phyloP scores from a whole-genome alignment of 2,797 vertebrate genomes.

The Anableps anableps region DNA sequence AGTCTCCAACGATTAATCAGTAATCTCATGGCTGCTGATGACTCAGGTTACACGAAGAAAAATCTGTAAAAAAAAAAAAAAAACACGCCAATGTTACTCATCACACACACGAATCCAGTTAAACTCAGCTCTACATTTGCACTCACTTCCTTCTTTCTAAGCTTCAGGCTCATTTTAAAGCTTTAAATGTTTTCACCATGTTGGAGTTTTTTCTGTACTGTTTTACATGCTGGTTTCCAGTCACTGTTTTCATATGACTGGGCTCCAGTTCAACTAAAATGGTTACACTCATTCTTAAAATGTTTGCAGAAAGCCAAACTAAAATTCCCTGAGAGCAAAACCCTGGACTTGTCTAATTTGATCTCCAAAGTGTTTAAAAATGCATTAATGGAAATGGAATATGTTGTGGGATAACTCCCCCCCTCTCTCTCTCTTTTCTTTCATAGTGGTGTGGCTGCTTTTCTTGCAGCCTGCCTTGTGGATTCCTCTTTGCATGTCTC shows the following conservation, averaged over 20 bases:
- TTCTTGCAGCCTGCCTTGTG: background rate
- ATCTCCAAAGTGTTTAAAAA: background rate
- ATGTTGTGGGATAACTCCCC: background rate
- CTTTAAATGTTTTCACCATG: background rate
- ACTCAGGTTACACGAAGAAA: background rate
- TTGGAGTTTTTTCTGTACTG: background rate
- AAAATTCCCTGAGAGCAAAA: background rate
- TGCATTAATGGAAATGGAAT: background rate
- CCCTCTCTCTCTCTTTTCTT: background rate
- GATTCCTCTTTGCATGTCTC: background rate
- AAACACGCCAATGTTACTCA: background rate
- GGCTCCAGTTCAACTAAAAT: background rate
- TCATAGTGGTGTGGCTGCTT: background rate
- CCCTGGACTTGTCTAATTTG: background rate
- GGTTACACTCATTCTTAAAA: background rate
- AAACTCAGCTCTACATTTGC: background rate
- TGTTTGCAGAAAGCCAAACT: background rate
- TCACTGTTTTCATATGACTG: slow-evolving; percentile 3
- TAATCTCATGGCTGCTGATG: background rate
- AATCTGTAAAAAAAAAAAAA: background rate
- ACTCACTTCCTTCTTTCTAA: background rate
- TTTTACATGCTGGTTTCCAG: background rate
- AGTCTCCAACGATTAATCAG: background rate
- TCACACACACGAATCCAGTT: background rate
- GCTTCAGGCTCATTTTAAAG: background rate